Evolutionary conservation across 1,140 invertebrate genomes (phyloP).

Genomic region (Drosophila ercepeae): DNA sequence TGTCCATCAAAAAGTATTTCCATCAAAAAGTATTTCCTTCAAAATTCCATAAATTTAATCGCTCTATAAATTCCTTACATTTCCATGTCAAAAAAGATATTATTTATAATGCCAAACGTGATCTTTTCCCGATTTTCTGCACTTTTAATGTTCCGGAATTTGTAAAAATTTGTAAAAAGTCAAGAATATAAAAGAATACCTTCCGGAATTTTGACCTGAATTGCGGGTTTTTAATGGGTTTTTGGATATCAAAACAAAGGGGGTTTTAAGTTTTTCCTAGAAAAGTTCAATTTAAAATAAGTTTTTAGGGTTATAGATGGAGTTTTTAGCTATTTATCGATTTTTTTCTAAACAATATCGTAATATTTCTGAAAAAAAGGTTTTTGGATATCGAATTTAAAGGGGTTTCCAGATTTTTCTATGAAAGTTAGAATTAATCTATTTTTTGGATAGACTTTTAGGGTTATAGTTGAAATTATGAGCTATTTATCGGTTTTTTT

Average conservation of each 20-base stretch:
- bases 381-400: too few relatives aligned
- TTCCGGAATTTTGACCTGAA: slow-evolving; percentile 3
- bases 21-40: too few relatives aligned
- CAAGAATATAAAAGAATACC: neutral
- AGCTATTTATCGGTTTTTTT: too few relatives aligned
- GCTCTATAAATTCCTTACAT: slow-evolving; percentile 22
- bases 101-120: slow-evolving; percentile 10
- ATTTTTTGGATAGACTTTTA: too few relatives aligned
- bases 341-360: too few relatives aligned
- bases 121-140: slow-evolving; percentile 18
- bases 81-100: slow-evolving; percentile 17
- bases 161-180: neutral
- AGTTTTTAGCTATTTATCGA: too few relatives aligned
- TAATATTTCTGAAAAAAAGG: too few relatives aligned
- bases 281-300: neutral
- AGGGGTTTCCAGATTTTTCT: too few relatives aligned
- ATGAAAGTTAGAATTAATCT: too few relatives aligned
- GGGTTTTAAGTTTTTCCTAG: neutral
- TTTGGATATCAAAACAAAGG: neutral
- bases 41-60: slow-evolving; percentile 59
- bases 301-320: too few relatives aligned
- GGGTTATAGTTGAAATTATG: too few relatives aligned
- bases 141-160: neutral
- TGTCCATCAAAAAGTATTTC: slow-evolving; percentile 18
- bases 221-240: slow-evolving; percentile 6